Evolutionary conservation across 2,888 invertebrate species (phyloP).

Genomic region (Phania funesta): DNA sequence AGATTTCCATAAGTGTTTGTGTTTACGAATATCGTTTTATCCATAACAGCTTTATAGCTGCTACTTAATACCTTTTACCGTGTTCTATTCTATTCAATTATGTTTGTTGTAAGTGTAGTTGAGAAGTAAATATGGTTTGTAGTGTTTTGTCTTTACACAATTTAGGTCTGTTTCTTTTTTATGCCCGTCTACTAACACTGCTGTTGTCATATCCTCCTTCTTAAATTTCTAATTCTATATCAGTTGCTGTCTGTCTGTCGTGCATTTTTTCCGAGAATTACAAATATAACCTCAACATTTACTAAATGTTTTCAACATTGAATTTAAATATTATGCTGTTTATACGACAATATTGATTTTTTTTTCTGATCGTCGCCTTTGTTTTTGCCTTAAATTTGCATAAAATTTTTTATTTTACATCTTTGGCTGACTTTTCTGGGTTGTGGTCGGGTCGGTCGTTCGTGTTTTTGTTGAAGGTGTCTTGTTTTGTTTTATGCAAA

Average conservation of each 20-base stretch:
- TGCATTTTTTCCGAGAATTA: neutral
- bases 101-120: constrained; percentile 7
- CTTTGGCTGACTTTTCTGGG: neutral
- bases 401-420: constrained; percentile 27
- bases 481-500: constrained; percentile 59
- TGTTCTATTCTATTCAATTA: too few species aligned
- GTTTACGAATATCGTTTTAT: neutral
- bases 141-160: neutral
- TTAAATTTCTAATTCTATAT: neutral
- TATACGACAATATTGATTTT: constrained; percentile 29
- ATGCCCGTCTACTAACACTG: neutral
- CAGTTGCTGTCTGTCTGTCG: neutral
- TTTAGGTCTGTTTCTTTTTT: neutral
- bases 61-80: neutral
- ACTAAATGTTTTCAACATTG: constrained; percentile 31
- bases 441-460: constrained; percentile 18
- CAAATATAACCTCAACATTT: neutral
- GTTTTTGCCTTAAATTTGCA: constrained; percentile 11
- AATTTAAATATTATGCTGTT: constrained; percentile 39
- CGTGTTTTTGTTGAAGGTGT: constrained; percentile 32
- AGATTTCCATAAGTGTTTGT: neutral
- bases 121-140: constrained; percentile 35
- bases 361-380: neutral
- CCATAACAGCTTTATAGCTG: neutral
- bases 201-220: neutral